phyloP scores from a whole-genome alignment of 2,113 vertebrate genomes.

The Caranx melampygus region DNA sequence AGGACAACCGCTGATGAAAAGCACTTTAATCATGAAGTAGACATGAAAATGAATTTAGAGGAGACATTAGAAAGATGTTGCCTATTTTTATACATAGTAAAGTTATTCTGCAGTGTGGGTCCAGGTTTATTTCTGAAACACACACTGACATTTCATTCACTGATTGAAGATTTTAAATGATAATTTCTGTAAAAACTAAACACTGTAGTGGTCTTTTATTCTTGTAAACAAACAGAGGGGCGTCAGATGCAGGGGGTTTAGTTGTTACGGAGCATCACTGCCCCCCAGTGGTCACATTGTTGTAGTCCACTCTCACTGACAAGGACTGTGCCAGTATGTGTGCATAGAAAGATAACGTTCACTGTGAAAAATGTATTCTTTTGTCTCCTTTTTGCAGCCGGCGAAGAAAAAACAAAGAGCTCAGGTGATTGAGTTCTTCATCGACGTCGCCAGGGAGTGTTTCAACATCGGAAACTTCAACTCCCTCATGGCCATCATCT shows the following conservation, averaged over 20 bases:
- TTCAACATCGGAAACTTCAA: conserved; percentile 98
- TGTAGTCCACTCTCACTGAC: conserved; percentile 13
- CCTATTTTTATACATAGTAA: neutral
- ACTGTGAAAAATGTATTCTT: neutral
- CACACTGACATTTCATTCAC: neutral
- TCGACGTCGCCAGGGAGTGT: conserved; percentile 93
- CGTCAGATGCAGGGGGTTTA: neutral
- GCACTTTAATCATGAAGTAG: neutral
- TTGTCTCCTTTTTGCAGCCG: conserved; percentile 81
- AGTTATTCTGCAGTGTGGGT: neutral
- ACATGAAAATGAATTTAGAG: neutral
- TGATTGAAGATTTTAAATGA: neutral
- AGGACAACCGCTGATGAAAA: neutral
- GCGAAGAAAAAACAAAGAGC: conserved; percentile 96
- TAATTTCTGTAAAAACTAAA: neutral
- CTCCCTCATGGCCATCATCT: conserved; percentile 96
- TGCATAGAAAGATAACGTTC: neutral
- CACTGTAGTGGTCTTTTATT: neutral
- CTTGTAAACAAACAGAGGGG: neutral
- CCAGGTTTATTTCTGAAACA: neutral
- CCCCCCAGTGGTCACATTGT: conserved; percentile 31
- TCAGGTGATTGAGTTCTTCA: conserved; percentile 95
- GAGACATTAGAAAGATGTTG: neutral
- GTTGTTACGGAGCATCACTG: conserved; percentile 13
- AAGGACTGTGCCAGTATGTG: neutral